Conservation (phyloP, 2,113 vertebrate species). For the Ceyx cyanopectus region DNA sequence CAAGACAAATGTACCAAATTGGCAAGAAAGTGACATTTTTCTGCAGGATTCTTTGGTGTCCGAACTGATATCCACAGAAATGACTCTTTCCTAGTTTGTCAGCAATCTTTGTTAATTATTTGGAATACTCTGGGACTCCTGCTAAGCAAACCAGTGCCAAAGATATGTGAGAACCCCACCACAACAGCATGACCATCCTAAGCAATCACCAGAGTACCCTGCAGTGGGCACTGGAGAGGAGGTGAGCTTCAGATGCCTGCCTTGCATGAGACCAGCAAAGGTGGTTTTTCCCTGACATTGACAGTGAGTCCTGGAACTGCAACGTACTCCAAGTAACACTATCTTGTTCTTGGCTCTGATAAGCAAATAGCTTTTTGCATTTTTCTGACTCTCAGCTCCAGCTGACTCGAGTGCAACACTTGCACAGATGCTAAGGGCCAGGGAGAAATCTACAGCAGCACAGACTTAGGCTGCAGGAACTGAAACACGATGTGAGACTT, state of each 20-base stretch:
- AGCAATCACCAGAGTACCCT: fast-evolving
- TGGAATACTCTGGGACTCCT: neutral
- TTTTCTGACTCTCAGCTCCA: neutral
- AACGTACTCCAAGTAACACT: neutral
- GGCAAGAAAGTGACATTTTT: slow-evolving; percentile 62
- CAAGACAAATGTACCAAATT: slow-evolving; percentile 39
- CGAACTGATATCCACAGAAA: neutral
- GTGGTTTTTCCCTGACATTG: neutral
- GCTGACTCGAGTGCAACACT: neutral
- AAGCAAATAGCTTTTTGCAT: neutral
- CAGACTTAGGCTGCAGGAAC: neutral
- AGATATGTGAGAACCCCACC: neutral
- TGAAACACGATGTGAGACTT: fast-evolving
- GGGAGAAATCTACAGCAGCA: fast-evolving
- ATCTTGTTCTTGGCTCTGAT: neutral
- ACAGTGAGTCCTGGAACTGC: neutral
- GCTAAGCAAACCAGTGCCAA: neutral
- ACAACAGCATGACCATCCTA: neutral
- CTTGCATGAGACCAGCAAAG: neutral
- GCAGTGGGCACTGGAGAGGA: fast-evolving
- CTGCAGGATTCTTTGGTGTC: slow-evolving; percentile 35
- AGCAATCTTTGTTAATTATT: slow-evolving; percentile 13
- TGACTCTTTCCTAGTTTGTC: neutral
- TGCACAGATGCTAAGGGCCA: fast-evolving
- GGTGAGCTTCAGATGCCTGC: fast-evolving